Percentiles rank a stretch among this genome's conserved stretches.
These are phyloP conservation scores for Callyntrura guangdongensis DNA, from an alignment of 2,888 invertebrate genomes.

Conservation along the genomic window DNA sequence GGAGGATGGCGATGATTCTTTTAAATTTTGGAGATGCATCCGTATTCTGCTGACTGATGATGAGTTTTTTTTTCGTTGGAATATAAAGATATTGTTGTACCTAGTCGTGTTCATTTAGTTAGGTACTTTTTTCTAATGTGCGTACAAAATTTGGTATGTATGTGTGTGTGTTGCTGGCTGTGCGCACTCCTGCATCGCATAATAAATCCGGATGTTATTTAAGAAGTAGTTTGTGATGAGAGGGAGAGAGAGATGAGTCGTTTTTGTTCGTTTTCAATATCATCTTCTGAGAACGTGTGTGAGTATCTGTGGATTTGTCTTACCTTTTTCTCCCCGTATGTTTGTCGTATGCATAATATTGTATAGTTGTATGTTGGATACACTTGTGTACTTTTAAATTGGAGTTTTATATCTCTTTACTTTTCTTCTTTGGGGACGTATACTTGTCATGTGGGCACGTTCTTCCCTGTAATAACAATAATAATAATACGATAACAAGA, in stretches of 20 bases:
- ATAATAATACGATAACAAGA: slow-evolving; percentile 40
- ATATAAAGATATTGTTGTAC: background rate
- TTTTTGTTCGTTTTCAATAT: slow-evolving; percentile 29
- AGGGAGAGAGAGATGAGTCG: background rate
- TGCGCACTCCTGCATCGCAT: background rate
- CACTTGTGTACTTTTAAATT: background rate
- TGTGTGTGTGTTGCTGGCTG: background rate
- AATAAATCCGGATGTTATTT: slow-evolving; percentile 67
- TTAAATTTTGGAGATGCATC: too few species aligned
- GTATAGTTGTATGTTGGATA: background rate
- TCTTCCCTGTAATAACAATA: slow-evolving; percentile 2
- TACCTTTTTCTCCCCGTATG: too few species aligned
- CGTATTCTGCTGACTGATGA: too few species aligned
- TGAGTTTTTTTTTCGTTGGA: slow-evolving; percentile 28
- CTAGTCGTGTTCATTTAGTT: background rate
- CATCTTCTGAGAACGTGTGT: background rate
- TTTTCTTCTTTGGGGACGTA: too few species aligned
- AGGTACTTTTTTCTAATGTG: slow-evolving; percentile 10
- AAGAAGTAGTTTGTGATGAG: slow-evolving; percentile 13
- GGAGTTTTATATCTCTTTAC: slow-evolving; percentile 3
- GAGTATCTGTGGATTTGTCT: background rate
- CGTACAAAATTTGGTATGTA: slow-evolving; percentile 1
- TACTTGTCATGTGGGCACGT: slow-evolving; percentile 58
- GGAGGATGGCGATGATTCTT: slow-evolving; percentile 34
- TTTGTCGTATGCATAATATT: background rate